Percentiles rank a stretch among this genome's conserved stretches.
These are phyloP conservation scores for Peromyscus leucopus DNA, from an alignment of 2,113 vertebrate genomes.

Conservation along the genomic window DNA sequence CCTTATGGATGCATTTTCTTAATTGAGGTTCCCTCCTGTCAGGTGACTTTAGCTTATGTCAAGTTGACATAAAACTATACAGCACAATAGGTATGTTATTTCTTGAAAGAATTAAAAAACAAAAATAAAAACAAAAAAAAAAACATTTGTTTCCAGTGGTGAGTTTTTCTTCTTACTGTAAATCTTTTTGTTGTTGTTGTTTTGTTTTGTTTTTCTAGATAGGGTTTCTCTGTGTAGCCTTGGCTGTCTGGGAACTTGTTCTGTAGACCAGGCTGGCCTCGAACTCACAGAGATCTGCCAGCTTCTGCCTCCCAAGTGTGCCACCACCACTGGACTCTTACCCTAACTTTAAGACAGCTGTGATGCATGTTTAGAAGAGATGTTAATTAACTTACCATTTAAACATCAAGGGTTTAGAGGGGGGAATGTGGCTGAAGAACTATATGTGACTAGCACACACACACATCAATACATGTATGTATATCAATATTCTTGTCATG, in stretches of 20 bases:
- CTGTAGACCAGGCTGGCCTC: too few relatives aligned
- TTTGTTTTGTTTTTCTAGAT: too few relatives aligned
- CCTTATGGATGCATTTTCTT: background rate
- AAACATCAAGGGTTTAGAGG: background rate
- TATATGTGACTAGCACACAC: background rate
- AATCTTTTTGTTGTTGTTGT: too few relatives aligned
- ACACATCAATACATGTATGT: background rate
- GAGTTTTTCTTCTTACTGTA: background rate
- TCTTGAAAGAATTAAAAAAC: background rate
- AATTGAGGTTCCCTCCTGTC: background rate
- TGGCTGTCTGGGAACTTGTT: too few relatives aligned
- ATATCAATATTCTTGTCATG: background rate
- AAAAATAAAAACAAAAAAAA: too few relatives aligned
- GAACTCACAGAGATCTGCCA: too few relatives aligned
- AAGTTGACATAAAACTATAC: background rate
- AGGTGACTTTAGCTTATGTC: background rate
- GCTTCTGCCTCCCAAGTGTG: too few relatives aligned
- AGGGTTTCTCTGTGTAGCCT: too few relatives aligned
- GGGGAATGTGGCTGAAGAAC: background rate
- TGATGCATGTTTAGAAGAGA: background rate
- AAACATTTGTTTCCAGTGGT: too few relatives aligned
- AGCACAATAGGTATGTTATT: background rate
- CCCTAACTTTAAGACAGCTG: background rate
- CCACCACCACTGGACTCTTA: background rate
- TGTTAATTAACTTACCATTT: background rate